Conservation (phyloP, 2,113 vertebrate genomes). For the Peromyscus californicus region DNA sequence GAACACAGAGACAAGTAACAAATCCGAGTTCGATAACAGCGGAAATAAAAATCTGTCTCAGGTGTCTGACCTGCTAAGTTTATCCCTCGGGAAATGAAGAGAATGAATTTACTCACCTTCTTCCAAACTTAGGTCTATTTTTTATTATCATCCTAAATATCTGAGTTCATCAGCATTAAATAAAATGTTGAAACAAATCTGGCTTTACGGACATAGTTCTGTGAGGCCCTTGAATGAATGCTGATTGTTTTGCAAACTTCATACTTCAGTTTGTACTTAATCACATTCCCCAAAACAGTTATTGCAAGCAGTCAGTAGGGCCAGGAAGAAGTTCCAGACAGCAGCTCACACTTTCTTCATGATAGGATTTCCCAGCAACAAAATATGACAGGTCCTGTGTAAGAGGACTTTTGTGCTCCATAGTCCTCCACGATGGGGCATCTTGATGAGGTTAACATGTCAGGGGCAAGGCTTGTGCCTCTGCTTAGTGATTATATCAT, state of each 20-base stretch:
- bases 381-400: not conserved
- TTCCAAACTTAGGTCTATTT: not conserved
- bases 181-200: not conserved
- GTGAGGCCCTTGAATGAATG: not conserved
- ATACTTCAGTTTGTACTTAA: not conserved
- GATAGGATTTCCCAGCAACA: not conserved
- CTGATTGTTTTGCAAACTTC: not conserved
- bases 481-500: not conserved
- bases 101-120: slow-evolving; percentile 17
- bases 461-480: too few relatives aligned
- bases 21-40: not conserved
- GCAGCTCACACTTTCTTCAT: not conserved
- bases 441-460: accelerated
- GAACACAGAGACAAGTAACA: slow-evolving; percentile 26
- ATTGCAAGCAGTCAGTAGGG: not conserved
- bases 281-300: not conserved
- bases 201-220: not conserved
- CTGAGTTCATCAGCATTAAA: not conserved
- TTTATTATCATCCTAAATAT: not conserved
- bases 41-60: not conserved
- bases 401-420: not conserved
- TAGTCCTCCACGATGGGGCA: not conserved
- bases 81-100: not conserved
- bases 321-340: not conserved
- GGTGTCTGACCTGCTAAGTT: not conserved